A percentile compares a stretch with the other conserved stretches of the same genome.
Conservation (phyloP, 2,113 vertebrate genomes). For the Turdus rufiventris region DNA sequence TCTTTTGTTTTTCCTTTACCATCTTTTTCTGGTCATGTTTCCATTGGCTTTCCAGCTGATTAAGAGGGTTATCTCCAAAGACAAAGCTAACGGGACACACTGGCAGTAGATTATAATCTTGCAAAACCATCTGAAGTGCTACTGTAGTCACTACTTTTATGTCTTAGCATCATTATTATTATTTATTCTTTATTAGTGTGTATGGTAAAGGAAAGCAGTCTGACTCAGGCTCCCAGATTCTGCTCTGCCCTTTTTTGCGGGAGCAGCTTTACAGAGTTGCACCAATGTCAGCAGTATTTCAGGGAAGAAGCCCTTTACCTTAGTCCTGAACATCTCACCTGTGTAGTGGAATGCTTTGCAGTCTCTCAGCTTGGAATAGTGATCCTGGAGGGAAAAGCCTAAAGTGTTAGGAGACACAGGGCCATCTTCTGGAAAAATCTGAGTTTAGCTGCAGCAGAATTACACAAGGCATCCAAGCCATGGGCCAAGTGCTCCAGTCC, state of each 20-base stretch:
- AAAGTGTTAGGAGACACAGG: neutral
- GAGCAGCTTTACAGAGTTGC: neutral
- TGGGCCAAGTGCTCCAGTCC: neutral
- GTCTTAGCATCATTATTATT: neutral
- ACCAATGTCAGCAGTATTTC: neutral
- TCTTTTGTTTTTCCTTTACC: neutral
- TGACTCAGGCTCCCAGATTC: neutral
- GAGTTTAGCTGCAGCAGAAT: neutral
- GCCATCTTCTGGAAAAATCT: conserved; percentile 11
- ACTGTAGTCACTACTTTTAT: neutral
- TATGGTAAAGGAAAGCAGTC: neutral
- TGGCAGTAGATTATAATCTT: neutral
- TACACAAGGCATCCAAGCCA: conserved; percentile 9
- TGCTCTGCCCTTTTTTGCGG: neutral
- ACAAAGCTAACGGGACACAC: neutral
- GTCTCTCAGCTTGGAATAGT: neutral
- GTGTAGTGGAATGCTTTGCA: neutral
- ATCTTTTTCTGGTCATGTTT: conserved; percentile 4
- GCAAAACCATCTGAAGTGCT: neutral
- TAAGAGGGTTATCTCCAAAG: neutral
- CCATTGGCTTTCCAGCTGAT: neutral
- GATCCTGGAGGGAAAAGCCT: neutral
- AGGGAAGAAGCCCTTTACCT: neutral
- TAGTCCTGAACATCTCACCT: neutral
- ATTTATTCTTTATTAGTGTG: neutral